Base-by-base conservation (phyloP, 2,797 vertebrate genomes). In the Rousettus madagascariensis region DNA sequence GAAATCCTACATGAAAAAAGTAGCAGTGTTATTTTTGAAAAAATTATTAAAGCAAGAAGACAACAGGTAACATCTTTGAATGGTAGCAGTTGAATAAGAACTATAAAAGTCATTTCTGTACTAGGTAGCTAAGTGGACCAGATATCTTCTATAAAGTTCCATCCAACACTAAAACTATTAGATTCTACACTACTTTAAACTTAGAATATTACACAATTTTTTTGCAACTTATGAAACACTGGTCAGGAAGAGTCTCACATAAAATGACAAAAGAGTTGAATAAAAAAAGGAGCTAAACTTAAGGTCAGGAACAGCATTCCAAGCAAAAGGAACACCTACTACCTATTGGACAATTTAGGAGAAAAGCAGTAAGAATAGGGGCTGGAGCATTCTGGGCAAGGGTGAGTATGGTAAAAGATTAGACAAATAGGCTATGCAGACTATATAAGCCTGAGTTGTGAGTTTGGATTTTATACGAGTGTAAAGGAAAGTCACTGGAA, bases 1-100 rank as follows among this genome's bases (percentile, higher is more conserved):
- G 97, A 99, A 99, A 97, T 99, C 99, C 99, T 99, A 96, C 61
- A 80, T 51, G 28, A 89, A 51, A 89, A 93, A 95, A 91, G 61
- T 88, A 80, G 4, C n/a, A 90, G 36, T 68, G n/a, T 95, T 91
- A 97, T 74, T 96, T 92, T 51, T 30, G 22, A 86, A 92, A 95
- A 95, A 82, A 57, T 5, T 80, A 94, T 15, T 82, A 87, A 87
- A 53, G 65, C 71, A 91, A 94, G 28, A 91, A 38, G 49, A 90
- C 59, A 68, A 66, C 19, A 15, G 41, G 49, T 86, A 33, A 74
- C n/a, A 85, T 86, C 8, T 91, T 55, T 97, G 53, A 93, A 91
- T 8, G 49, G 30, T 69, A 8, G 26, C 65, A 10, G 3, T 2
- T 96, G 33, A 94, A 71, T 30, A 85, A 69, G 75, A 49, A 90